Conservation (phyloP, 2,113 vertebrate genomes). For the Morphnarchus princeps region DNA sequence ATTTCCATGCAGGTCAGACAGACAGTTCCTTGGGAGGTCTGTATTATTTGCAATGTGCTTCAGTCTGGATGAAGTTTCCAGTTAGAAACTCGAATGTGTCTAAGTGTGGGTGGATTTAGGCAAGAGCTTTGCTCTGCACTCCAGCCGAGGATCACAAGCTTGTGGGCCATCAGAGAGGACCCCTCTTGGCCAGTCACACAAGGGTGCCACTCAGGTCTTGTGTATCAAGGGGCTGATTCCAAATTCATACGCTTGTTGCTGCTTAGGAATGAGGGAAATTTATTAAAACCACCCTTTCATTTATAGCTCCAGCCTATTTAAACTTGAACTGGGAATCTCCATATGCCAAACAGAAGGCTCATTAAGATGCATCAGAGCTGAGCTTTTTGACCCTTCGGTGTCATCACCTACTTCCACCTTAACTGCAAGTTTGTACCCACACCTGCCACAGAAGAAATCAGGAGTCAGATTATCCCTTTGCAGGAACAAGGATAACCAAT, state of each 20-base stretch:
- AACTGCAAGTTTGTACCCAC: neutral
- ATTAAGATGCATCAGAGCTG: rapidly evolving
- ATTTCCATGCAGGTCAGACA: neutral
- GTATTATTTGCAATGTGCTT: neutral
- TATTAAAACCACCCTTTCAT: neutral
- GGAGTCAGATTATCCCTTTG: neutral
- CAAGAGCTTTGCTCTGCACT: neutral
- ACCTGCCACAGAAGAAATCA: neutral
- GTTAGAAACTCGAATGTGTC: neutral
- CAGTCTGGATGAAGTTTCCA: neutral
- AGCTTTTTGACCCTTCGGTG: neutral
- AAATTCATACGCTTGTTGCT: neutral
- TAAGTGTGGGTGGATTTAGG: neutral
- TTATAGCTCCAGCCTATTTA: neutral
- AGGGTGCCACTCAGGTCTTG: rapidly evolving
- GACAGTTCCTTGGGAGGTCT: neutral
- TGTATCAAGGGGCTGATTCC: rapidly evolving
- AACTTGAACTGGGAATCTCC: neutral
- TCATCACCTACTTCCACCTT: neutral
- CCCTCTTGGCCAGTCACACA: neutral
- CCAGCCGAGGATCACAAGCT: neutral
- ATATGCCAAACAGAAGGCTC: neutral
- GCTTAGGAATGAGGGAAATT: neutral
- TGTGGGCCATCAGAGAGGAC: neutral
- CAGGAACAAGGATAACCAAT: neutral